Percentiles rank a stretch among this genome's conserved stretches.
Evolutionary conservation across 2,113 vertebrate genomes (phyloP).

Genomic region (Macquaria australasica): DNA sequence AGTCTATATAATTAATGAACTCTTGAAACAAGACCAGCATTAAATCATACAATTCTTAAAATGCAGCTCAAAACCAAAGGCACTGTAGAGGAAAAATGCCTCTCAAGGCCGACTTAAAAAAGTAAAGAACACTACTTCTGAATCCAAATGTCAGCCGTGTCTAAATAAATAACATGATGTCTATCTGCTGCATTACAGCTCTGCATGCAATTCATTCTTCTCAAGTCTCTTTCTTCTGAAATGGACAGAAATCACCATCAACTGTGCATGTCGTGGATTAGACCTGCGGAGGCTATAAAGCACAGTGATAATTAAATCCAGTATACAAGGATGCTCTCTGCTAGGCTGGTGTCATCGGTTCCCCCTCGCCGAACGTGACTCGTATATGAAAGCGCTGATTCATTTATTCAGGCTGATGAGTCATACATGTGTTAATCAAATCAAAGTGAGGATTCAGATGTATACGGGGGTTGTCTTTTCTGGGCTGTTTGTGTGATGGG

Average conservation of each 20-base stretch:
- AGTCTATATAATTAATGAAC: constrained; percentile 74
- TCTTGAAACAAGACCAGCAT: constrained; percentile 65
- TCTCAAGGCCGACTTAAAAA: constrained; percentile 63
- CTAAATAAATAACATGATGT: constrained; percentile 70
- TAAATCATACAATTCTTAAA: constrained; percentile 70
- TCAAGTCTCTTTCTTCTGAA: constrained; percentile 45
- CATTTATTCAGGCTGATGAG: constrained; percentile 64
- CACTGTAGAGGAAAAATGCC: constrained; percentile 23
- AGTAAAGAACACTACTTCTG: constrained; percentile 56
- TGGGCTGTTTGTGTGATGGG: constrained; percentile 52
- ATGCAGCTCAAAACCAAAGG: constrained; percentile 58
- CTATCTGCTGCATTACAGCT: constrained; percentile 47
- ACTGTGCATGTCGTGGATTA: constrained; percentile 4
- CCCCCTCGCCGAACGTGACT: constrained; percentile 43
- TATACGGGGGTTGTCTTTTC: constrained; percentile 55
- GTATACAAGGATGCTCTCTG: constrained; percentile 37
- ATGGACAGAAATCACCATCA: constrained; percentile 42
- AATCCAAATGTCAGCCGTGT: constrained; percentile 69
- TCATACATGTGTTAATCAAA: constrained; percentile 67
- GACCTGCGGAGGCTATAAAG: constrained; percentile 27
- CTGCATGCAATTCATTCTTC: constrained; percentile 35
- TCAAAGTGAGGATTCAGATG: constrained; percentile 65
- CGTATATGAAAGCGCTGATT: constrained; percentile 24
- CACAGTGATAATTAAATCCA: constrained; percentile 45
- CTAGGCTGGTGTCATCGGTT: constrained; percentile 19